These are phyloP conservation scores for Myripristis jacobus DNA, from an alignment of 2,797 vertebrate species.

Conservation along the genomic window DNA sequence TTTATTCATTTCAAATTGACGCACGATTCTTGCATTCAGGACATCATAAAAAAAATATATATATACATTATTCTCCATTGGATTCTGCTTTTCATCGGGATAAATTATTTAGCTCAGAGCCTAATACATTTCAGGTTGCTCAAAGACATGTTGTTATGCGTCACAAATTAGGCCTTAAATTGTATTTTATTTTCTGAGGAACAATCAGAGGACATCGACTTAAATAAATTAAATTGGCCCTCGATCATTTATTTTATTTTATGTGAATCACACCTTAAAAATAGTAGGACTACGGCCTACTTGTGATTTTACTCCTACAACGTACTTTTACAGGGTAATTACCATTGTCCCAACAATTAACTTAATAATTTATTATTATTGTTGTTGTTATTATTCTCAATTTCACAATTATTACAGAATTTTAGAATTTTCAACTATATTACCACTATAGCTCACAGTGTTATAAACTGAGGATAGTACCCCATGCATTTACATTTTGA, in stretches of 20 bases:
- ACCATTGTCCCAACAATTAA: not conserved
- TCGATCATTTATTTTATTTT: not conserved
- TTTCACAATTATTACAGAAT: not conserved
- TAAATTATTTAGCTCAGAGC: not conserved
- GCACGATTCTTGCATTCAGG: too few relatives aligned
- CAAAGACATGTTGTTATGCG: too few relatives aligned
- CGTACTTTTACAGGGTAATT: too few relatives aligned
- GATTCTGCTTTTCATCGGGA: not conserved
- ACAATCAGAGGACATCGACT: not conserved
- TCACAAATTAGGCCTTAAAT: conserved; percentile 1
- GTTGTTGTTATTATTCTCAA: not conserved
- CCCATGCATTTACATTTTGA: too few relatives aligned
- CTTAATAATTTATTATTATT: not conserved
- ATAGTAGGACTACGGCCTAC: too few relatives aligned
- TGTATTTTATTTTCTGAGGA: not conserved
- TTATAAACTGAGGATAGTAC: too few relatives aligned
- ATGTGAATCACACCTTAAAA: not conserved
- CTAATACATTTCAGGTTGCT: too few relatives aligned
- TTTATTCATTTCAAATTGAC: too few relatives aligned
- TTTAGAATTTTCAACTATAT: too few relatives aligned
- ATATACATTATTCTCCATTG: not conserved
- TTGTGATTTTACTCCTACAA: too few relatives aligned
- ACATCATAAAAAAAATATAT: not conserved
- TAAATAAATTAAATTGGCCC: not conserved
- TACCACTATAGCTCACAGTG: not conserved